These are phyloP conservation scores for Spatula clypeata DNA, from an alignment of 2,797 vertebrate species.

Conservation along the genomic window DNA sequence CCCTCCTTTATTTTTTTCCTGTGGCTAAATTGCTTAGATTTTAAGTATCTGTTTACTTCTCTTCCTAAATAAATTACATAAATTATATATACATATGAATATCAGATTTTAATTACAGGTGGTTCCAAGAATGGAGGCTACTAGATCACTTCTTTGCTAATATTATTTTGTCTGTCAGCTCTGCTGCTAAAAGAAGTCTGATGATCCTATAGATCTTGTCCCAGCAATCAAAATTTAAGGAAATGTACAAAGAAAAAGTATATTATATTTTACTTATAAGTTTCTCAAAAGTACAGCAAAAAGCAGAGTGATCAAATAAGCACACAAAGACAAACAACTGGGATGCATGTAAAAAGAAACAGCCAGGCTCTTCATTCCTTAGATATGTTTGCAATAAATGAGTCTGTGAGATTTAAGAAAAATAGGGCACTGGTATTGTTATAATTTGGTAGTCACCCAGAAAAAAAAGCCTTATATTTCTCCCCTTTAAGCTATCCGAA, in stretches of 20 bases:
- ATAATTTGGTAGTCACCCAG: not conserved
- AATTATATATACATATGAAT: not conserved
- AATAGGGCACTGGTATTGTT: not conserved
- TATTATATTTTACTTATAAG: not conserved
- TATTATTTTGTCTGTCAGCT: not conserved
- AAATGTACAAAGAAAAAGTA: not conserved
- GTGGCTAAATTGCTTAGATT: not conserved
- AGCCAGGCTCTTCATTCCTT: not conserved
- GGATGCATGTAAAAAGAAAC: not conserved
- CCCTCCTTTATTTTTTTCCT: not conserved
- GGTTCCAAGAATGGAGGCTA: not conserved
- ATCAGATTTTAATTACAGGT: slow-evolving; percentile 42
- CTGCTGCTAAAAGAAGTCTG: slow-evolving; percentile 14
- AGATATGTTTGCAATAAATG: not conserved
- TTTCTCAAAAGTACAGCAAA: not conserved
- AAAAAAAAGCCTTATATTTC: not conserved
- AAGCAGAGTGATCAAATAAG: not conserved
- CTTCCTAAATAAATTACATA: slow-evolving; percentile 13
- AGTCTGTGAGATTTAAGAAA: not conserved
- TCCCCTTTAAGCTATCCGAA: not conserved
- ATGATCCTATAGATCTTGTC: not conserved
- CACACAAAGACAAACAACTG: not conserved
- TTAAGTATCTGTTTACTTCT: slow-evolving; percentile 45
- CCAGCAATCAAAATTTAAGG: not conserved
- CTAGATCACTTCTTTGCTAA: not conserved